phyloP scores from a whole-genome alignment of 2,888 invertebrate species.

The Polydrusus tereticollis region DNA sequence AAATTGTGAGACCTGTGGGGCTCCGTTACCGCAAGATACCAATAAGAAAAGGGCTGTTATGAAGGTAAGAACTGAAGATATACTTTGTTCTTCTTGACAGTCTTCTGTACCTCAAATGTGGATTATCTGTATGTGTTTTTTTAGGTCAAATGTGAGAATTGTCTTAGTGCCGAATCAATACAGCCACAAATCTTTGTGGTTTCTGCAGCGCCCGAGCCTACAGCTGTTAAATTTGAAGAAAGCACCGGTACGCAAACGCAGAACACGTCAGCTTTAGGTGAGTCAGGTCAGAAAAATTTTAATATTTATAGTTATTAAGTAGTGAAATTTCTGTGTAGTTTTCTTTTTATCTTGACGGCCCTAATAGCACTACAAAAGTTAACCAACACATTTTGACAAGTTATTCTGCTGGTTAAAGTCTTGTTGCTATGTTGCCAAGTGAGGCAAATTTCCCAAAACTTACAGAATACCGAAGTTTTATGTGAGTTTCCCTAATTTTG shows the following conservation, averaged over 20 bases:
- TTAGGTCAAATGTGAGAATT: slow-evolving; percentile 64
- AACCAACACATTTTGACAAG: no score
- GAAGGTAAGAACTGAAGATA: slow-evolving; percentile 59
- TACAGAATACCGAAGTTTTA: no score
- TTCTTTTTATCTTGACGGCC: no score
- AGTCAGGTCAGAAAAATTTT: no score
- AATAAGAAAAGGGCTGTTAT: slow-evolving; percentile 67
- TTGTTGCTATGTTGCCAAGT: no score
- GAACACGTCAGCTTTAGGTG: slow-evolving; percentile 35
- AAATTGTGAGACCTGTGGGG: slow-evolving; percentile 66
- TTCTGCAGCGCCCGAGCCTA: slow-evolving; percentile 69
- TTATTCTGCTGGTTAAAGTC: no score
- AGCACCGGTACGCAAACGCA: slow-evolving; percentile 62
- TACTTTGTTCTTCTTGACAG: no score
- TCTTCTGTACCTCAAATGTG: background rate
- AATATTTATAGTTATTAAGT: no score
- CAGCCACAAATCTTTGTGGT: slow-evolving; percentile 75
- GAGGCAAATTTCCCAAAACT: no score
- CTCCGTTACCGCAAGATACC: slow-evolving; percentile 65
- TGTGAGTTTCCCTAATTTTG: no score
- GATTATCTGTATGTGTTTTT: background rate
- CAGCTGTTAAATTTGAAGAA: slow-evolving; percentile 63
- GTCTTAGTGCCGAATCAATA: slow-evolving; percentile 66
- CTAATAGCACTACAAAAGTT: no score
- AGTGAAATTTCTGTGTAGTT: no score